A percentile compares a stretch with the other conserved stretches of the same genome.
phyloP scores from a whole-genome alignment of 2,113 vertebrate species.

The Mola mola region DNA sequence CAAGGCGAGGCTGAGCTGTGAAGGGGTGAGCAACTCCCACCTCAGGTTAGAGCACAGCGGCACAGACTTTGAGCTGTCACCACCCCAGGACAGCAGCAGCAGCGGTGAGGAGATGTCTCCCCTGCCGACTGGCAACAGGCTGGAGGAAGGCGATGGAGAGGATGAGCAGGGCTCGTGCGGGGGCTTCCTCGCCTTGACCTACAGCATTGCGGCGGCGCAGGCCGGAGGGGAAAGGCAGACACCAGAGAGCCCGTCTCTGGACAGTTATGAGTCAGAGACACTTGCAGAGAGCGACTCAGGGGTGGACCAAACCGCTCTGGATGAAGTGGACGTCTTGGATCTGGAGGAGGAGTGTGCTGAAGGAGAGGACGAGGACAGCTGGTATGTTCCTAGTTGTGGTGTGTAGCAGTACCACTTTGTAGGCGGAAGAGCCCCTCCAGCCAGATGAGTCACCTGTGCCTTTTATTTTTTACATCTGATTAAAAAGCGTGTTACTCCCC shows the following conservation, averaged over 20 bases:
- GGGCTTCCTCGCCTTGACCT: slow-evolving; percentile 59
- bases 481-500: slow-evolving; percentile 22
- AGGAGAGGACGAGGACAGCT: slow-evolving; percentile 87
- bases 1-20: slow-evolving; percentile 65
- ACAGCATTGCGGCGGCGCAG: slow-evolving; percentile 39
- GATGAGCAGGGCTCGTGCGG: slow-evolving; percentile 37
- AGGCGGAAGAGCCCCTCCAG: slow-evolving; percentile 22
- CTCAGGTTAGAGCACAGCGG: slow-evolving; percentile 72
- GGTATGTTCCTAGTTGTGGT: slow-evolving; percentile 79
- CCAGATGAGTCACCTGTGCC: slow-evolving; percentile 43
- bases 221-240: slow-evolving; percentile 50
- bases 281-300: slow-evolving; percentile 68
- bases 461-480: slow-evolving; percentile 29
- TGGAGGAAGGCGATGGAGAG: slow-evolving; percentile 33
- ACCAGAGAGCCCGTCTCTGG: slow-evolving; percentile 50
- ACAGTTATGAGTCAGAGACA: slow-evolving; percentile 75
- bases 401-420: neutral
- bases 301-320: slow-evolving; percentile 78
- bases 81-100: slow-evolving; percentile 55
- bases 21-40: slow-evolving; percentile 62
- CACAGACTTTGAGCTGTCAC: slow-evolving; percentile 56
- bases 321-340: slow-evolving; percentile 89
- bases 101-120: slow-evolving; percentile 73
- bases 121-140: slow-evolving; percentile 19
- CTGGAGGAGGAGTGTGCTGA: slow-evolving; percentile 84